A percentile compares a stretch with the other conserved stretches of the same genome.
phyloP scores from a whole-genome alignment of 1,140 invertebrate species.

The Cyrtorhinus lividipennis region DNA sequence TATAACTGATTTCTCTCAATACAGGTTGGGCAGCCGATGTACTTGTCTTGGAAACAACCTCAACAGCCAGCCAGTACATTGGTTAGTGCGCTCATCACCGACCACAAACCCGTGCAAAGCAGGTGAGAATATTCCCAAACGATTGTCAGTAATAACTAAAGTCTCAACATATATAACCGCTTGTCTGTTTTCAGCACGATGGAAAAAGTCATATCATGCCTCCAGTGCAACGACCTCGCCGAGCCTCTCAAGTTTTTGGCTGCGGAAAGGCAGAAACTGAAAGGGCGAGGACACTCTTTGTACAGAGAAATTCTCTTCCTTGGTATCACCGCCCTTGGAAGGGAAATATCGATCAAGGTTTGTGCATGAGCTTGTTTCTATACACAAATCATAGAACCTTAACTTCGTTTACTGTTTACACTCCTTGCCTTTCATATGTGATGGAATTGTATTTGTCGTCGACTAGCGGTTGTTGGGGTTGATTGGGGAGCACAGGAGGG shows the following conservation, averaged over 20 bases:
- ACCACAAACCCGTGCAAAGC: conserved; percentile 38
- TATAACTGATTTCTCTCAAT: too few species aligned
- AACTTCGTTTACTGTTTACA: too few species aligned
- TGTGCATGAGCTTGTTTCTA: too few species aligned
- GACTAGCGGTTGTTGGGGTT: too few species aligned
- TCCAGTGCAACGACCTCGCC: conserved; percentile 58
- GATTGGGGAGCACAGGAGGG: too few species aligned
- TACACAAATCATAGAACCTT: too few species aligned
- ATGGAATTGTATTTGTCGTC: too few species aligned
- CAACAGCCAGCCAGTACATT: conserved; percentile 37
- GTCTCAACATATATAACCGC: too few species aligned
- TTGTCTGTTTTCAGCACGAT: conserved; percentile 45
- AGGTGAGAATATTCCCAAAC: conserved; percentile 32
- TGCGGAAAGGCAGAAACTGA: conserved; percentile 49
- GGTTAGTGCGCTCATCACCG: conserved; percentile 47
- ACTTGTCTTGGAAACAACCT: conserved; percentile 50
- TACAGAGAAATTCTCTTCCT: conserved; percentile 87
- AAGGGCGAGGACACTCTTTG: conserved; percentile 47
- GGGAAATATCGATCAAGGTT: conserved; percentile 63
- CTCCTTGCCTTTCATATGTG: too few species aligned
- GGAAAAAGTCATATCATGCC: conserved; percentile 56
- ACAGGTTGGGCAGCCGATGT: conserved; percentile 51
- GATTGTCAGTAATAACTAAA: too few species aligned
- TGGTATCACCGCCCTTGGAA: conserved; percentile 65
- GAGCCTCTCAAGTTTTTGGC: conserved; percentile 61